A percentile compares a stretch with the other conserved stretches of the same genome.
phyloP scores from a whole-genome alignment of 1,140 invertebrate species.

The Tachypleus tridentatus region DNA sequence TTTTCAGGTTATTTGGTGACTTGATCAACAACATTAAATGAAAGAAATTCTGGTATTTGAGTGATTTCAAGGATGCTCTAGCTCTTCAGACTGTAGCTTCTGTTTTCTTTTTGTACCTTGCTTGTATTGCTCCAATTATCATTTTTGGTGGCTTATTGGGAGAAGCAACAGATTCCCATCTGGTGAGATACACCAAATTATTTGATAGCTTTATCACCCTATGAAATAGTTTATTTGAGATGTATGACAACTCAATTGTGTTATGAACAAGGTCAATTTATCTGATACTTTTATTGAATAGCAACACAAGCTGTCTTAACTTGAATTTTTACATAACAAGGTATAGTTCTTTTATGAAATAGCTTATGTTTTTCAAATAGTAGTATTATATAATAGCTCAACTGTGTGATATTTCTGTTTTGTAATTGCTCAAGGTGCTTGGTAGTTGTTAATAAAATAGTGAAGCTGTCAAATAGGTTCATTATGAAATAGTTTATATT shows the following conservation, averaged over 20 bases:
- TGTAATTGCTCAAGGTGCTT: too few species aligned
- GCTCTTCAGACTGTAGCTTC: constrained; percentile 90
- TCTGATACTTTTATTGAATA: not conserved
- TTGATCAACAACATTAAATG: constrained; percentile 87
- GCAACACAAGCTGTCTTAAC: not conserved
- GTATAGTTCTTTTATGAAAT: too few species aligned
- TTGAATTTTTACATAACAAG: too few species aligned
- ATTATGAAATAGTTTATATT: too few species aligned
- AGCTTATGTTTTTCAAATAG: too few species aligned
- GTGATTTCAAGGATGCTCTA: constrained; percentile 64
- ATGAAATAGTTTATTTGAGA: too few species aligned
- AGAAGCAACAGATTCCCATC: constrained; percentile 88
- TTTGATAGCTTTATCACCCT: too few species aligned
- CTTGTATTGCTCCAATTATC: constrained; percentile 93
- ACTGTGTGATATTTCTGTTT: too few species aligned
- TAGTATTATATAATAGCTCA: too few species aligned
- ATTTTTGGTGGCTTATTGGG: constrained; percentile 93
- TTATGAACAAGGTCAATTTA: not conserved
- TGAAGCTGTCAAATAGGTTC: too few species aligned
- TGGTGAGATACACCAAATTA: constrained; percentile 40
- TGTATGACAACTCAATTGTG: too few species aligned
- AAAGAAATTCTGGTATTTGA: constrained; percentile 63
- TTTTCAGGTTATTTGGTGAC: constrained; percentile 62
- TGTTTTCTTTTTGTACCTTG: constrained; percentile 94
- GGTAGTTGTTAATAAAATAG: too few species aligned